Percentiles rank a stretch among this genome's conserved stretches.
Evolutionary conservation across 2,888 invertebrate genomes (phyloP).

Genomic region (Yponomeuta sedellus): DNA sequence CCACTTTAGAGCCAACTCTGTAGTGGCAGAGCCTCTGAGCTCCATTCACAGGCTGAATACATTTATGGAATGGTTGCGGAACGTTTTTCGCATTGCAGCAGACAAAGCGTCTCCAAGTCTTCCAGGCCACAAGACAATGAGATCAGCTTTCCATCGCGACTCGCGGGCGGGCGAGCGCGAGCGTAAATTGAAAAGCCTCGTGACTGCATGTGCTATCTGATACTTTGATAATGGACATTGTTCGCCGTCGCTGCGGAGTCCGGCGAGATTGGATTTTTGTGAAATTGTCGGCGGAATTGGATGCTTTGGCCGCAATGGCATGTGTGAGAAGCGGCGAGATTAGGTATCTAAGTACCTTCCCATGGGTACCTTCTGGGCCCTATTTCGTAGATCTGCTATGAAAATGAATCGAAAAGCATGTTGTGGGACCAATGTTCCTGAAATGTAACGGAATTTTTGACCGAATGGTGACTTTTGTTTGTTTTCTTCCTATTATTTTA

Average conservation of each 20-base stretch:
- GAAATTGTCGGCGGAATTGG: slow-evolving; percentile 7
- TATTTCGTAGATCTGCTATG: too few species aligned
- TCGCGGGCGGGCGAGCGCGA: slow-evolving; percentile 21
- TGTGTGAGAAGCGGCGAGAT: not conserved
- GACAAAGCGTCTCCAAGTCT: slow-evolving; percentile 4
- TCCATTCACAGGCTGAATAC: too few species aligned
- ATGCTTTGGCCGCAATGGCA: not conserved
- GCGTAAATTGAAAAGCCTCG: slow-evolving; percentile 48
- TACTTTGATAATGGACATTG: slow-evolving; percentile 37
- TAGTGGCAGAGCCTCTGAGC: too few species aligned
- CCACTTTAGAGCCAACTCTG: too few species aligned
- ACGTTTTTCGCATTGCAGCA: too few species aligned
- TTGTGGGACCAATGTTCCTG: too few species aligned
- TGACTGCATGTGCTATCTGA: slow-evolving; percentile 43
- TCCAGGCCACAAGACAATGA: slow-evolving; percentile 7
- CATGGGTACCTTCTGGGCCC: too few species aligned
- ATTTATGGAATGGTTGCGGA: too few species aligned
- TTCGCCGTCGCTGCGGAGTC: slow-evolving; percentile 16
- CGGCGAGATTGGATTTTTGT: slow-evolving; percentile 9
- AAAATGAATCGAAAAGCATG: too few species aligned
- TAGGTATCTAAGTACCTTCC: not conserved
- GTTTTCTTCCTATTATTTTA: too few species aligned
- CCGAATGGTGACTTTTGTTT: too few species aligned
- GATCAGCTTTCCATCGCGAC: slow-evolving; percentile 16
- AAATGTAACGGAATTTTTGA: too few species aligned